Percentiles rank a stretch among this genome's conserved stretches.
These are phyloP conservation scores for Eretmodus cyanostictus DNA, from an alignment of 2,113 vertebrate species.

Conservation along the genomic window DNA sequence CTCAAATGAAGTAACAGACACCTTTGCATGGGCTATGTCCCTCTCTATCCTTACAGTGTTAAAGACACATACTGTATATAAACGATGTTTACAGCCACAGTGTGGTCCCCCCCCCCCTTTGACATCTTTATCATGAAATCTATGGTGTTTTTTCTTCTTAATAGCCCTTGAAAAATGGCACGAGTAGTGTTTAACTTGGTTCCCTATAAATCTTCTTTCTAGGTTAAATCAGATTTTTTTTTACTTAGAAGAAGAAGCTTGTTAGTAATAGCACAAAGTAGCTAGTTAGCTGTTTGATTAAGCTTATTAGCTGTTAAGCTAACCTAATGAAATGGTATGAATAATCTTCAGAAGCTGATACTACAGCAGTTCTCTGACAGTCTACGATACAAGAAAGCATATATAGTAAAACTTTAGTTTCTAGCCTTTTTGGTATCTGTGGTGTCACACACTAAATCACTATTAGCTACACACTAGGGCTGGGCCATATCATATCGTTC, in stretches of 20 bases:
- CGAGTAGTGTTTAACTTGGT: neutral
- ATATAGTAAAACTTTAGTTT: neutral
- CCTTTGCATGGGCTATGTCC: neutral
- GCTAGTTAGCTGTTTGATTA: neutral
- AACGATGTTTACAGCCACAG: neutral
- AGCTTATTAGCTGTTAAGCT: neutral
- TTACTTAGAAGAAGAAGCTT: neutral
- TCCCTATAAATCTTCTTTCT: neutral
- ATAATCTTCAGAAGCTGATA: neutral
- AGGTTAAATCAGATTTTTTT: neutral
- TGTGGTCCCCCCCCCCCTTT: accelerated
- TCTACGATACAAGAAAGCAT: neutral
- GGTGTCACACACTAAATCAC: neutral
- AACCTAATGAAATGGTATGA: neutral
- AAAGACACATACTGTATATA: neutral
- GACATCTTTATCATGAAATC: neutral
- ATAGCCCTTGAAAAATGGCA: neutral
- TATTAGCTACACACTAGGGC: neutral
- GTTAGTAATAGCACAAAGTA: neutral
- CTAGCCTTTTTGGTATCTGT: neutral
- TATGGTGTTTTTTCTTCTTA: neutral
- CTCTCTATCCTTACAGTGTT: neutral
- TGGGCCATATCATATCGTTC: neutral
- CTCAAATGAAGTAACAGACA: neutral
- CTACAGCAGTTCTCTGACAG: neutral